Evolutionary conservation across 1,140 invertebrate genomes (phyloP), one percentile per base, ranked within the genome.

Genomic region (Cydia pomonella): DNA sequence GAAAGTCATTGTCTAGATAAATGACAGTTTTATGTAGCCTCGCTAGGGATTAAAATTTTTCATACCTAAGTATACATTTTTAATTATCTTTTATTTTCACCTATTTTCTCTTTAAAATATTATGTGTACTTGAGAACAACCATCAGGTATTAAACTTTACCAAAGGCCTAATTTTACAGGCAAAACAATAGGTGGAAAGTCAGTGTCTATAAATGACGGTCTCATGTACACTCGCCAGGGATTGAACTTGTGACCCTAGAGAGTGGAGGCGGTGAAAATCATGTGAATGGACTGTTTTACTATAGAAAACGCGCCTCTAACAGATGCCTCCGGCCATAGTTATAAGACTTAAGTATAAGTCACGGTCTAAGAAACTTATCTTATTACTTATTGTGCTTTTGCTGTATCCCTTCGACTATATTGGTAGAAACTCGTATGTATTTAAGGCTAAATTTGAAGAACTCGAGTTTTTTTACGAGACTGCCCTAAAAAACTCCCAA

Each of bases 201-300:
- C 33, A 16, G n/a, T 50, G 53, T 59, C 18, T 59, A 59, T 59
- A 59, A 59, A 59, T 59, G 50, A 7, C 5, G 6, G 53, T 23
- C 53, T 23, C 53, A 59, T 59, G 53, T 10, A 38, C 7, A 5
- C 47, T 50, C 6, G 53, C 53, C 53, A 23, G 16, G 21, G 53
- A 59, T 59, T 59, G 53, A 59, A 59, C 53, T 59, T 23, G 53
- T 59, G 53, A 59, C 53, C 53, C n/a, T 7, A 59, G 53, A 59
- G 53, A 59, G 53, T 59, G 53, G 9, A 21, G 18, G 53, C 21
- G 53, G 53, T 59, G 53, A 59, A 59, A 59, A 59, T 59, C 53
- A 59, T 59, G 53, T 23, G 53, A 59, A 59, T 59, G 3, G 21
- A 59, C 53, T 18, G 10, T 59, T 47, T 59, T 23, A 23, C 53